Conservation (phyloP, 2,113 vertebrate genomes). For the Rattus rattus region DNA sequence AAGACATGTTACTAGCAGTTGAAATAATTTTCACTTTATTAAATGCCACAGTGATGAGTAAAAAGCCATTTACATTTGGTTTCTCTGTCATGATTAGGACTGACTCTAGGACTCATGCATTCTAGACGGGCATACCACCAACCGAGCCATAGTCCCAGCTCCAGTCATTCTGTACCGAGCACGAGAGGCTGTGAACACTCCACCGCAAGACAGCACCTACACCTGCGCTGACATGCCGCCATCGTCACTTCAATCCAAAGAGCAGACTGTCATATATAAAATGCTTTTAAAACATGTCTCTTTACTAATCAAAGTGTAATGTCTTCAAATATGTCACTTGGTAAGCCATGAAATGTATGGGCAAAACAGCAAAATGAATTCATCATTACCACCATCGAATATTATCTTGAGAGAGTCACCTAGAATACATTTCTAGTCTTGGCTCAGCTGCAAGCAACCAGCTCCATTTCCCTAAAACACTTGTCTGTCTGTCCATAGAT, state of each 20-base stretch:
- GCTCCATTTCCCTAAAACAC: neutral
- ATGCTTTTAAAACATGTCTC: neutral
- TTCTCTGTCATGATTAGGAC: neutral
- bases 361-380: slow-evolving; percentile 35
- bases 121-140: neutral
- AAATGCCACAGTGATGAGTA: slow-evolving; percentile 24
- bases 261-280: neutral
- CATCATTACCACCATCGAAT: neutral
- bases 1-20: slow-evolving; percentile 22
- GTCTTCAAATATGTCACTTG: neutral
- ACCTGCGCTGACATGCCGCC: neutral
- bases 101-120: neutral
- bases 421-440: slow-evolving; percentile 11
- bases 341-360: neutral
- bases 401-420: neutral
- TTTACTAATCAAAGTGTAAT: neutral
- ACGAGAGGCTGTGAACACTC: neutral
- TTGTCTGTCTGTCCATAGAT: neutral
- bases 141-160: neutral
- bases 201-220: neutral
- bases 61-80: neutral
- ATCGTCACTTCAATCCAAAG: slow-evolving; percentile 34
- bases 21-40: slow-evolving; percentile 41
- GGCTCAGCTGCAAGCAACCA: neutral
- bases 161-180: neutral